Percentiles rank a stretch among this genome's conserved stretches.
Evolutionary conservation across 2,113 vertebrate genomes (phyloP).

Genomic region (Platycercus adscitus): DNA sequence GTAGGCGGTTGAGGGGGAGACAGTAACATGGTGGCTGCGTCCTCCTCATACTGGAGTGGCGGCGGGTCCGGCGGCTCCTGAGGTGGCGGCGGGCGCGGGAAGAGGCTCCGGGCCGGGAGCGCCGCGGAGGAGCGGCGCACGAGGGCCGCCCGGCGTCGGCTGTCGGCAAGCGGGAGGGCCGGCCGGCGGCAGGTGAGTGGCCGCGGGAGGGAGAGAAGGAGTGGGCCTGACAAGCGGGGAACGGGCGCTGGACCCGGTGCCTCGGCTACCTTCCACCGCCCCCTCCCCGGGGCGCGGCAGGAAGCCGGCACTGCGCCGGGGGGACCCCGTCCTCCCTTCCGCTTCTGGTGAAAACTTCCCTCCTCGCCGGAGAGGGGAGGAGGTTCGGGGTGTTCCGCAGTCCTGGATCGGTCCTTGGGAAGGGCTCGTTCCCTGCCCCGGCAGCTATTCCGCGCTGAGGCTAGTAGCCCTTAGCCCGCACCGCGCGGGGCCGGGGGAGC

Average conservation of each 20-base stretch:
- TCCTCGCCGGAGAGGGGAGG: background rate
- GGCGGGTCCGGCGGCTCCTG: background rate
- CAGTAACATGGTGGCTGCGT: constrained; percentile 54
- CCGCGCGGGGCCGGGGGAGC: background rate
- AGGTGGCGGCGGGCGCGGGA: background rate
- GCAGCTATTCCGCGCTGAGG: background rate
- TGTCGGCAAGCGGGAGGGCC: background rate
- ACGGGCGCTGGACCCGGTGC: background rate
- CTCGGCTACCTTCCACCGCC: background rate
- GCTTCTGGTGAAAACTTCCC: background rate
- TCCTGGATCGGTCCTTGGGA: background rate
- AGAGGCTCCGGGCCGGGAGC: background rate
- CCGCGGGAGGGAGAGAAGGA: background rate
- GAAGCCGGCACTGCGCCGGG: background rate
- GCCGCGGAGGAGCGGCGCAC: background rate
- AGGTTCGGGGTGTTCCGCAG: background rate
- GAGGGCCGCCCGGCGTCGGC: background rate
- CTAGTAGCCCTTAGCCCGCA: background rate
- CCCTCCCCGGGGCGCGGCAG: background rate
- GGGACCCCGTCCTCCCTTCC: background rate
- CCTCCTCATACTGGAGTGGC: background rate
- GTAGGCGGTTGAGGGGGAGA: background rate
- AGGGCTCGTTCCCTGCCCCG: background rate
- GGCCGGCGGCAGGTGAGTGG: background rate
- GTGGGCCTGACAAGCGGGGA: background rate